Conservation (phyloP, 1,140 invertebrate species). For the Thaumetopoea pityocampa region DNA sequence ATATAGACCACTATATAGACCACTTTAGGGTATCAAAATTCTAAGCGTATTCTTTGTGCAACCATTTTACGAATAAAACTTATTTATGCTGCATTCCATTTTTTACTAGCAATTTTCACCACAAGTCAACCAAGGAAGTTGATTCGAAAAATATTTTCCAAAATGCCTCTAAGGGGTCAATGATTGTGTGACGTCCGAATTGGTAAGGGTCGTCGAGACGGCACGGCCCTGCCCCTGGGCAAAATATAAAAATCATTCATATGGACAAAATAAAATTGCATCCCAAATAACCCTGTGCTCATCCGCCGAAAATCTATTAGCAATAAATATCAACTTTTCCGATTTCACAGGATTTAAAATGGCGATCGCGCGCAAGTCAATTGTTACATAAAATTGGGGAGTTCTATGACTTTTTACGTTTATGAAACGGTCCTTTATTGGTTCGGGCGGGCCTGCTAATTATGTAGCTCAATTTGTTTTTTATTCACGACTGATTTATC, state of each 20-base stretch:
- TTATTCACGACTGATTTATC: background rate
- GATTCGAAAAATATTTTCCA: constrained; percentile 21
- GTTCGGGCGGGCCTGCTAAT: constrained; percentile 23
- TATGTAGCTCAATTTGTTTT: constrained; percentile 10
- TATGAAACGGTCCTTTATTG: constrained; percentile 55
- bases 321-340: constrained; percentile 75
- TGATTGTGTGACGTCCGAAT: constrained; percentile 49
- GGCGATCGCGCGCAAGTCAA: constrained; percentile 36
- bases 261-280: constrained; percentile 75
- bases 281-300: constrained; percentile 71
- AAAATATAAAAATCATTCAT: constrained; percentile 74
- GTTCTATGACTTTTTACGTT: constrained; percentile 60
- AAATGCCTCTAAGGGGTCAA: constrained; percentile 30
- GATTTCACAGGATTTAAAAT: constrained; percentile 72
- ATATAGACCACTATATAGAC: no score
- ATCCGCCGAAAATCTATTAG: constrained; percentile 73
- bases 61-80: no score
- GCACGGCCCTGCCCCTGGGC: constrained; percentile 41
- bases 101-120: constrained; percentile 11
- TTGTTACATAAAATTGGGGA: constrained; percentile 47
- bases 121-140: constrained; percentile 26
- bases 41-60: no score
- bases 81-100: background rate
- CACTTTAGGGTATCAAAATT: no score
- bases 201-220: constrained; percentile 37